Evolutionary conservation across 2,888 invertebrate genomes (phyloP).

Genomic region (Aporophyla lueneburgensis): DNA sequence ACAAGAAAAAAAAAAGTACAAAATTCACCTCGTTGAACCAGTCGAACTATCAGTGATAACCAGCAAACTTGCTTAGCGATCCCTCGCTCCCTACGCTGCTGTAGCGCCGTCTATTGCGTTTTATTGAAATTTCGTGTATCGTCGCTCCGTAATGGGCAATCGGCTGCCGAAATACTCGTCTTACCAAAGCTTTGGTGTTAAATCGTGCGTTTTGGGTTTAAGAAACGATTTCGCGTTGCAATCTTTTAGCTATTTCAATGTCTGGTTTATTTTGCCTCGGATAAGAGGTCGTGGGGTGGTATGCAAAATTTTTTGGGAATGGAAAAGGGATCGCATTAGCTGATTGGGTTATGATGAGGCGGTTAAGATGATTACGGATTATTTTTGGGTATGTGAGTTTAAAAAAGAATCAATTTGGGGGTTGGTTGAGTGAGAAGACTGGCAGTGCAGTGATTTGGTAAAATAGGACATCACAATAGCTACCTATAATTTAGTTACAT

Average conservation of each 20-base stretch:
- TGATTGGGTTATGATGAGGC: conserved; percentile 59
- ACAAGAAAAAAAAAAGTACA: conserved; percentile 43
- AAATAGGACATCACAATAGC: neutral
- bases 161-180: conserved; percentile 78
- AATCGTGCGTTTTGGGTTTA: conserved; percentile 82
- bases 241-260: conserved; percentile 75
- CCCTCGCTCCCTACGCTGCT: conserved; percentile 38
- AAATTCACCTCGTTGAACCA: conserved; percentile 60
- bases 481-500: neutral
- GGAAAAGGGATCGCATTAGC: conserved; percentile 57
- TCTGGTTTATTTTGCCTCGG: conserved; percentile 66
- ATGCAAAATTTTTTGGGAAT: conserved; percentile 54
- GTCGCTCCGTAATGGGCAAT: conserved; percentile 85
- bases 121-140: conserved; percentile 88
- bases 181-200: conserved; percentile 75
- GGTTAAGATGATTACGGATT: conserved; percentile 37
- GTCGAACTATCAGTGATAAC: conserved; percentile 57
- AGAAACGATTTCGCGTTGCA: conserved; percentile 76
- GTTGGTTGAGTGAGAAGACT: neutral
- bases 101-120: conserved; percentile 74
- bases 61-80: conserved; percentile 52
- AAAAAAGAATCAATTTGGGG: conserved; percentile 16
- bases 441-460: neutral
- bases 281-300: conserved; percentile 57
- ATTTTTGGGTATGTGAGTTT: conserved; percentile 36